Percentiles rank a stretch among this genome's conserved stretches.
These are phyloP conservation scores for Actias luna DNA, from an alignment of 2,888 invertebrate genomes.

Conservation along the genomic window DNA sequence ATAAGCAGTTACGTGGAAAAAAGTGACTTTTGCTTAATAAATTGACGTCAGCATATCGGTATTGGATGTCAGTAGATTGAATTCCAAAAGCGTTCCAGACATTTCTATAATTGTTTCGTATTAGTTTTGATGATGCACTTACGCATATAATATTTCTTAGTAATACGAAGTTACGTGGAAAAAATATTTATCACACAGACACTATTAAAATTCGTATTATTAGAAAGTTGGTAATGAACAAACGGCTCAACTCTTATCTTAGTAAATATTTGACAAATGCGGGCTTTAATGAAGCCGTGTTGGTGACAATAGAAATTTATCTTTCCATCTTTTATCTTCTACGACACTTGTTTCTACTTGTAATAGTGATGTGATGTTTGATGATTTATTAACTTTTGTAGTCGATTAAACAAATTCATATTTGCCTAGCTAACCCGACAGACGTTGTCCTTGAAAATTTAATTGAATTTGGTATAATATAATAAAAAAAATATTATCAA, in stretches of 20 bases:
- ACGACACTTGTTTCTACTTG: conserved; percentile 11
- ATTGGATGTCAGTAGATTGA: neutral
- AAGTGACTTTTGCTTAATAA: neutral
- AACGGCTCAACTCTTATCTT: conserved; percentile 43
- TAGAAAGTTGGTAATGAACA: conserved; percentile 5
- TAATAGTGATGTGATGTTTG: neutral
- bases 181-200: neutral
- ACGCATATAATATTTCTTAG: neutral
- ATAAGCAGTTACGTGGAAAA: no score
- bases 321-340: conserved; percentile 37
- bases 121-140: neutral
- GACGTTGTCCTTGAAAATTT: no score
- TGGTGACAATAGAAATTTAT: conserved; percentile 46
- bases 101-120: neutral
- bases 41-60: neutral
- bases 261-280: conserved; percentile 65
- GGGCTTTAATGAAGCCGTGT: conserved; percentile 59
- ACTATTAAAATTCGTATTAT: neutral
- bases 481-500: no score
- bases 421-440: no score
- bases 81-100: neutral
- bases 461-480: no score
- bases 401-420: neutral
- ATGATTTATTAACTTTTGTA: neutral
- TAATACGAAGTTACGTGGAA: neutral